Percentiles rank a stretch among this genome's conserved stretches.
Conservation (phyloP, 2,888 invertebrate species). For the Polylopha cassiicola region DNA sequence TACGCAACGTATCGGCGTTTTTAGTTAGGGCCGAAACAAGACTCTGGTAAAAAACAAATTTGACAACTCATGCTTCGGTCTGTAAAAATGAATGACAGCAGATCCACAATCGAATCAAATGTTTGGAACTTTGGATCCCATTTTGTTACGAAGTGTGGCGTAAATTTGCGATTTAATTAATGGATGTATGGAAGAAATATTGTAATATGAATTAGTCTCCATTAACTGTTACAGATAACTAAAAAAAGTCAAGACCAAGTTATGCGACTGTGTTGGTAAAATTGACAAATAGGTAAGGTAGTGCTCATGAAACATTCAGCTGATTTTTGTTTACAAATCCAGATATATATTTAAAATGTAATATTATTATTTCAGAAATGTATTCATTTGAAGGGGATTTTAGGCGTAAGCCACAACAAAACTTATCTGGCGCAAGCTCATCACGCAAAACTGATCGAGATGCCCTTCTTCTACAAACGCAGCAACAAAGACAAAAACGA, state of each 20-base stretch:
- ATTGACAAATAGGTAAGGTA: conserved; percentile 26
- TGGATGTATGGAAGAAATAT: conserved; percentile 7
- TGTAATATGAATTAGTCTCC: conserved; percentile 14
- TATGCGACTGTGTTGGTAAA: conserved; percentile 18
- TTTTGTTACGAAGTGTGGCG: conserved; percentile 19
- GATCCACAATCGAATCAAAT: conserved; percentile 19
- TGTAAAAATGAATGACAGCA: conserved; percentile 17
- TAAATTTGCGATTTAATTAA: conserved; percentile 14
- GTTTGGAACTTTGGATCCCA: conserved; percentile 20
- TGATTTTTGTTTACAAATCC: conserved; percentile 52
- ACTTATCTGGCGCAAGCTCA: conserved; percentile 90
- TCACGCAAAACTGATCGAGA: conserved; percentile 82
- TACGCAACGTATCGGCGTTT: conserved; percentile 1
- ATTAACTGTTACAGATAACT: conserved; percentile 1
- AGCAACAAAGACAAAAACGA: conserved; percentile 90
- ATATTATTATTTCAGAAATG: conserved; percentile 56
- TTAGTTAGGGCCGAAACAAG: neutral
- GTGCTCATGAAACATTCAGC: conserved; percentile 41
- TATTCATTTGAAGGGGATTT: conserved; percentile 94
- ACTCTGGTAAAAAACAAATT: conserved; percentile 9
- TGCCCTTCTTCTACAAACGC: conserved; percentile 86
- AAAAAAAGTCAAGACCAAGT: conserved; percentile 8
- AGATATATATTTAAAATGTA: no score
- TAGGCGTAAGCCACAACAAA: conserved; percentile 91
- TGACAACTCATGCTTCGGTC: conserved; percentile 20